Percentiles rank a stretch among this genome's conserved stretches.
These are phyloP conservation scores for Sebastes schlegelii DNA, from an alignment of 2,113 vertebrate species.

Conservation along the genomic window DNA sequence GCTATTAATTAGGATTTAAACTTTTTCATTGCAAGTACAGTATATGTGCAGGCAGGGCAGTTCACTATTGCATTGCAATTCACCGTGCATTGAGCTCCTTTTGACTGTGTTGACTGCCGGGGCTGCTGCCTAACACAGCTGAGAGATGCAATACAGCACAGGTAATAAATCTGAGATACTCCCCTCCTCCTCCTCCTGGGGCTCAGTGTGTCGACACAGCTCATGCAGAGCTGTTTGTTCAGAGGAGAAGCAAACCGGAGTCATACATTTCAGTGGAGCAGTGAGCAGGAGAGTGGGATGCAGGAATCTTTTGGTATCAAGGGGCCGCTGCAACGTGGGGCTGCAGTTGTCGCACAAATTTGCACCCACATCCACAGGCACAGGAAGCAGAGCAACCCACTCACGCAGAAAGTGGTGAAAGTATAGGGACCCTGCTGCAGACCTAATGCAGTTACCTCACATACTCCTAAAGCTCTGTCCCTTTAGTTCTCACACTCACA, in stretches of 20 bases:
- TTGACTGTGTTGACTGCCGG: neutral
- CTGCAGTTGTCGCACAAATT: conserved; percentile 40
- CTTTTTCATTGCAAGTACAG: conserved; percentile 12
- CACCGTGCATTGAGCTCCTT: conserved; percentile 23
- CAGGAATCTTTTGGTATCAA: conserved; percentile 25
- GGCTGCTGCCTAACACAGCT: conserved; percentile 36
- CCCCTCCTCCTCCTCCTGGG: conserved; percentile 8
- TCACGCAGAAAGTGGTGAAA: conserved; percentile 35
- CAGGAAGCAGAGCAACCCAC: conserved; percentile 23
- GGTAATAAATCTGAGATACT: conserved; percentile 63
- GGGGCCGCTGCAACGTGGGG: conserved; percentile 37
- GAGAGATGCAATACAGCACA: conserved; percentile 56
- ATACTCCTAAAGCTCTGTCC: conserved; percentile 11
- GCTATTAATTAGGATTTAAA: conserved; percentile 38
- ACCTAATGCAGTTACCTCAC: conserved; percentile 57
- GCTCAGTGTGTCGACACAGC: conserved; percentile 21
- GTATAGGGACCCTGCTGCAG: conserved; percentile 57
- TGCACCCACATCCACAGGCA: conserved; percentile 16
- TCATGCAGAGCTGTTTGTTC: conserved; percentile 48
- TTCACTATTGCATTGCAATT: conserved; percentile 2
- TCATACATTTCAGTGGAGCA: conserved; percentile 19
- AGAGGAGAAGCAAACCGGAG: conserved; percentile 26
- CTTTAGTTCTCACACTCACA: neutral
- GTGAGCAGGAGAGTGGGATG: neutral
- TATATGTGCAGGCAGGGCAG: neutral